Conservation (phyloP, 2,888 invertebrate species). For the Drosophila algonquin region DNA sequence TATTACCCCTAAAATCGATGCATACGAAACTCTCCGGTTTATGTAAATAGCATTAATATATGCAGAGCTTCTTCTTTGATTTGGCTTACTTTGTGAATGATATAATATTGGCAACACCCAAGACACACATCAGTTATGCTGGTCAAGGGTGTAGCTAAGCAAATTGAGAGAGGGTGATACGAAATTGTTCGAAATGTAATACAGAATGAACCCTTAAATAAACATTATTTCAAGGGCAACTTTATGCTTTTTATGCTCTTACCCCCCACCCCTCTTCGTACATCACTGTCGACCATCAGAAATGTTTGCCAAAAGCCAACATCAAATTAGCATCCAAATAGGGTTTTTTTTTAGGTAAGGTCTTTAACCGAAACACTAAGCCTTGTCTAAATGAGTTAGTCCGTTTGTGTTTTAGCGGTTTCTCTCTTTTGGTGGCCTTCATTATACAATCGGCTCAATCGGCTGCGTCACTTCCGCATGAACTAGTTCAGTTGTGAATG, state of each 20-base stretch:
- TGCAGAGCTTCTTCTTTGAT: slow-evolving; percentile 35
- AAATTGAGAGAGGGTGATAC: background rate
- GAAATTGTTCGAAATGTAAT: background rate
- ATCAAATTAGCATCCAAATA: slow-evolving; percentile 25
- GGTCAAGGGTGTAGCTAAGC: slow-evolving; percentile 15
- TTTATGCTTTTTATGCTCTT: no score
- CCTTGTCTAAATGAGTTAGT: slow-evolving; percentile 16
- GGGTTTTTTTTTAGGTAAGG: slow-evolving; percentile 22
- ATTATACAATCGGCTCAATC: slow-evolving; percentile 46
- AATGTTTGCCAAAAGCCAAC: slow-evolving; percentile 14
- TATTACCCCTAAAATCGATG: slow-evolving; percentile 1
- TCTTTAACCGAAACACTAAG: slow-evolving; percentile 32
- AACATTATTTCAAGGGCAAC: no score
- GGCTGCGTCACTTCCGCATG: slow-evolving; percentile 61
- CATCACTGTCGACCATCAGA: slow-evolving; percentile 2
- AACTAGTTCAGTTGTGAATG: slow-evolving; percentile 44
- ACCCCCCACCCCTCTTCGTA: background rate
- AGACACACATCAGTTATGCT: slow-evolving; percentile 17
- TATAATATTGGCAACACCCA: slow-evolving; percentile 49
- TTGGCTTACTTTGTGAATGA: slow-evolving; percentile 45
- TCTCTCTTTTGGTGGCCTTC: slow-evolving; percentile 39
- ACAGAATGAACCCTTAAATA: background rate
- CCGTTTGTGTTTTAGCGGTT: slow-evolving; percentile 31
- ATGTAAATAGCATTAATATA: slow-evolving; percentile 47
- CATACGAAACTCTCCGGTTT: slow-evolving; percentile 36